Evolutionary conservation across 2,888 invertebrate genomes (phyloP).

Genomic region (Sarcophaga subvicina): DNA sequence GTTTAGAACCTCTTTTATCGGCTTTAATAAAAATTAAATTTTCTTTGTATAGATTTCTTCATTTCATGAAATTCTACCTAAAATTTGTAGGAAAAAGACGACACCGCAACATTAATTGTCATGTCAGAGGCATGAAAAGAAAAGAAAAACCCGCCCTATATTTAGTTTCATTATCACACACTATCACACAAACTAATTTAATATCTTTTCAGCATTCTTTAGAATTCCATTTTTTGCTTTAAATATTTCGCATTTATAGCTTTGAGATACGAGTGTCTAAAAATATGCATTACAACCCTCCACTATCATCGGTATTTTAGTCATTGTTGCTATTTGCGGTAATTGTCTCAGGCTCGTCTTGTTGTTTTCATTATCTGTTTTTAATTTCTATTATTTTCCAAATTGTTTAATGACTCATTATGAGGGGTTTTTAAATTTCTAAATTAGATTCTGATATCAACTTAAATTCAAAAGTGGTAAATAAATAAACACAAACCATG

Average conservation of each 20-base stretch:
- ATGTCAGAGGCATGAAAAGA: background rate
- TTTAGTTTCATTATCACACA: background rate
- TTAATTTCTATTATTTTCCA: background rate
- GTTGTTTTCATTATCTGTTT: background rate
- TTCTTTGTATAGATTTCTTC: background rate
- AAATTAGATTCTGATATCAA: background rate
- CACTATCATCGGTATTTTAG: background rate
- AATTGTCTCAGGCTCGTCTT: background rate
- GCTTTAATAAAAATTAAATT: slow-evolving; percentile 13
- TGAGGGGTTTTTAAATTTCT: slow-evolving; percentile 9
- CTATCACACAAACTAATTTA: background rate
- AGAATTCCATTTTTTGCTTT: background rate
- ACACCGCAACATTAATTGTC: background rate
- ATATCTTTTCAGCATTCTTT: background rate
- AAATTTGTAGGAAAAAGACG: background rate
- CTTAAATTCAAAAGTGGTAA: background rate
- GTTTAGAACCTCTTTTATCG: background rate
- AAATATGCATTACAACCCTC: background rate
- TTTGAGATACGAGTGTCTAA: too few species aligned
- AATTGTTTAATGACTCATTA: slow-evolving; percentile 31
- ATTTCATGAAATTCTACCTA: slow-evolving; percentile 8
- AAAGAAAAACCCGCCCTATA: background rate
- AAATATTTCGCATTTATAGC: background rate
- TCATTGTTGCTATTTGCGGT: background rate
- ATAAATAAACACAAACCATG: slow-evolving; percentile 18